phyloP scores from a whole-genome alignment of 2,113 vertebrate species.

The Labrus mixtus region DNA sequence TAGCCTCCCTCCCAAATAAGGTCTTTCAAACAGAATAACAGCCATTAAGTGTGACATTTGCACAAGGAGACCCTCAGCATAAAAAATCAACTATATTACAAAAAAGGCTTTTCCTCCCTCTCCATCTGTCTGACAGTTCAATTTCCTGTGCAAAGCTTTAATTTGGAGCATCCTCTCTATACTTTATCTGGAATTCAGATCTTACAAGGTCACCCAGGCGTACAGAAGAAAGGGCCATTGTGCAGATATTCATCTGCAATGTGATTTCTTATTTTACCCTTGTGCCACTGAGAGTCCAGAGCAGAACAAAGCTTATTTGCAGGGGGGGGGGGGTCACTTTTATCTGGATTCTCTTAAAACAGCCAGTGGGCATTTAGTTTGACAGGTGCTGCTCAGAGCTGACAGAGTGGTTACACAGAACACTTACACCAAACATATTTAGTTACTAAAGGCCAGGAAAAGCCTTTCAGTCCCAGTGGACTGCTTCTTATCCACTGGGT shows the following conservation, averaged over 20 bases:
- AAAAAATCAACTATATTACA: conserved; percentile 56
- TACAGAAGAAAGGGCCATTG: conserved; percentile 48
- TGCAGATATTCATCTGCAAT: conserved; percentile 69
- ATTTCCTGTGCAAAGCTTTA: conserved; percentile 74
- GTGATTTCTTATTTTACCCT: conserved; percentile 61
- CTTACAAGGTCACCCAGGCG: conserved; percentile 68
- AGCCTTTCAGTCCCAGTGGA: not conserved
- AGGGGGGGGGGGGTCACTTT: conserved; percentile 36
- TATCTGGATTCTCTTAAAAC: conserved; percentile 40
- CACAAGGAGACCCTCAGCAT: conserved; percentile 47
- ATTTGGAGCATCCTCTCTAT: conserved; percentile 62
- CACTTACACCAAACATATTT: conserved; percentile 24
- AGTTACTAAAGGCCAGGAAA: conserved; percentile 19
- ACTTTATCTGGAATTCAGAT: conserved; percentile 66
- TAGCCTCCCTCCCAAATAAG: not conserved
- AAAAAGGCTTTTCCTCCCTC: conserved; percentile 39
- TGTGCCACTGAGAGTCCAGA: conserved; percentile 13
- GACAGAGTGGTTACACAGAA: conserved; percentile 24
- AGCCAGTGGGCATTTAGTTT: conserved; percentile 43
- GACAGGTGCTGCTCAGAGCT: conserved; percentile 42
- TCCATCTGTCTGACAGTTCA: conserved; percentile 74
- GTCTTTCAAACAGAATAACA: conserved; percentile 47
- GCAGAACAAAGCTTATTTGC: conserved; percentile 49
- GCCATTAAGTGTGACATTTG: conserved; percentile 70
- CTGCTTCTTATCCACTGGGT: conserved; percentile 10